Conservation (phyloP, 2,888 invertebrate species). For the Argynnis bischoffii region DNA sequence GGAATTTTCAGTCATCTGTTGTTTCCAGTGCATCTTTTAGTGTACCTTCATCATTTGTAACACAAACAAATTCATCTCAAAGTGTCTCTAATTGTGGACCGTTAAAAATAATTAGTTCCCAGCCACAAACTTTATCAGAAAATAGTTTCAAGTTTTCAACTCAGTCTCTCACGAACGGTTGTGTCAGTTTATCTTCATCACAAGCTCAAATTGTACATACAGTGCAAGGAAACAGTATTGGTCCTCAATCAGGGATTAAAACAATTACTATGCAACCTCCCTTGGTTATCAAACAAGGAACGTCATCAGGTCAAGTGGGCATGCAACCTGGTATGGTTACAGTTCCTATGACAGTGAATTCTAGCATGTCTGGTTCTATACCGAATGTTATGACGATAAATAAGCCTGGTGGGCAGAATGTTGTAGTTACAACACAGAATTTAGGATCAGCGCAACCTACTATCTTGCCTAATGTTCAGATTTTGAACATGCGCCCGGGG, state of each 20-base stretch:
- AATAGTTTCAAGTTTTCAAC: slow-evolving; percentile 54
- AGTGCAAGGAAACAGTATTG: slow-evolving; percentile 69
- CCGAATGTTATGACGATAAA: slow-evolving; percentile 85
- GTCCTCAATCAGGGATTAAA: slow-evolving; percentile 54
- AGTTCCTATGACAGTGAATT: slow-evolving; percentile 84
- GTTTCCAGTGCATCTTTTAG: slow-evolving; percentile 54
- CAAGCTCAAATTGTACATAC: slow-evolving; percentile 79
- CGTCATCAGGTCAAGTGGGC: slow-evolving; percentile 61
- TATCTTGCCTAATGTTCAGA: slow-evolving; percentile 89
- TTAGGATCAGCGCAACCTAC: slow-evolving; percentile 84
- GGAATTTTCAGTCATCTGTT: slow-evolving; percentile 61
- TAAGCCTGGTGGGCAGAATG: slow-evolving; percentile 80
- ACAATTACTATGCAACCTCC: slow-evolving; percentile 72
- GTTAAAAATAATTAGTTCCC: slow-evolving; percentile 81
- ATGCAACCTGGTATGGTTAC: slow-evolving; percentile 83
- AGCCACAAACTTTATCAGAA: slow-evolving; percentile 69
- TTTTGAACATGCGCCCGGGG: slow-evolving; percentile 91
- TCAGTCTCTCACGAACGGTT: slow-evolving; percentile 87
- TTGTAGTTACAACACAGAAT: slow-evolving; percentile 82
- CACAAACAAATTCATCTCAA: slow-evolving; percentile 50
- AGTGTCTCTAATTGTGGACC: slow-evolving; percentile 73
- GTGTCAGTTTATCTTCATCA: slow-evolving; percentile 83
- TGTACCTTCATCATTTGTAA: slow-evolving; percentile 49
- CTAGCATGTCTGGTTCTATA: slow-evolving; percentile 81
- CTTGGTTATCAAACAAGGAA: slow-evolving; percentile 74